Conservation (phyloP, 64 coral and sea anemone species). For the Stylophora pistillata region DNA sequence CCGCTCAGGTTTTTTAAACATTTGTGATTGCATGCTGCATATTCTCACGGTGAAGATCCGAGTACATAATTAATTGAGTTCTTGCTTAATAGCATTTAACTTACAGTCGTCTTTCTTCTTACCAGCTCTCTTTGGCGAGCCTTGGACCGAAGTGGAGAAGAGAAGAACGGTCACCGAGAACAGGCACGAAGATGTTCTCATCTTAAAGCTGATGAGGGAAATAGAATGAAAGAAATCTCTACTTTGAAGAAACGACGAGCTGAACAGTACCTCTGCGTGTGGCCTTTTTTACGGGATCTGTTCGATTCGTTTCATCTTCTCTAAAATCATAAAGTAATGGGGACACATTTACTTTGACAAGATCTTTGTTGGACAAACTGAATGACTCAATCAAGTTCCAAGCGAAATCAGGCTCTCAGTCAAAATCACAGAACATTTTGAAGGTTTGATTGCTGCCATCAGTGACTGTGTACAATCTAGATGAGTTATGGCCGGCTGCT, state of each 20-base stretch:
- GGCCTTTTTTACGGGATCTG: not conserved
- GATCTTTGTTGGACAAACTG: constrained; percentile 8
- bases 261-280: too few species aligned
- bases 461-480: constrained; percentile 39
- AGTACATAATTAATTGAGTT: too few species aligned
- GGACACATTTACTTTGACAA: not conserved
- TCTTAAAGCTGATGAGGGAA: not conserved
- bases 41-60: too few species aligned
- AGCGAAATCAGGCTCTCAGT: not conserved
- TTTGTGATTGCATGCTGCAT: too few species aligned
- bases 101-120: not conserved
- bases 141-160: not conserved
- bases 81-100: too few species aligned
- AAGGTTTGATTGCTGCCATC: constrained; percentile 24
- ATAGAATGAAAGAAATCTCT: not conserved
- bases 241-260: too few species aligned
- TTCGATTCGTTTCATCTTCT: not conserved
- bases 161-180: not conserved
- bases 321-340: not conserved
- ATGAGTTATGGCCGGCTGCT: not conserved
- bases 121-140: not conserved
- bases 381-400: constrained; percentile 55
- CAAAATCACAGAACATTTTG: constrained; percentile 45
- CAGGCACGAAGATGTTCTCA: not conserved
- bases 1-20: too few species aligned